Percentiles rank a stretch among this genome's conserved stretches.
phyloP scores from a whole-genome alignment of 2,113 vertebrate species.

The Neodontobutis hainanensis region DNA sequence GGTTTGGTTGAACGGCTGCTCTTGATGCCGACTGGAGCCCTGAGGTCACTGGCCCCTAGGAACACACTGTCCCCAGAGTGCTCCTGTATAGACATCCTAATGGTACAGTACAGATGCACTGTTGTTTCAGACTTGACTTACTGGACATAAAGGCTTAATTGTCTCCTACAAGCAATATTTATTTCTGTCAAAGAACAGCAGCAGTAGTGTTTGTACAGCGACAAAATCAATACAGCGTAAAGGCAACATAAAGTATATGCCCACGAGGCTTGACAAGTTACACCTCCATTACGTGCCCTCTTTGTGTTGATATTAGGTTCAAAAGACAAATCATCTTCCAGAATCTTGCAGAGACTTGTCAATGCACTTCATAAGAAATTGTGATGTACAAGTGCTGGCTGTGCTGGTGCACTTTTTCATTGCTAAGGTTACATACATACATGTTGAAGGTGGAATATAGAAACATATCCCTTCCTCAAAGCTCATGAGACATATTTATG shows the following conservation, averaged over 20 bases:
- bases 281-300: not conserved
- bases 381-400: too few species aligned
- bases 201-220: not conserved
- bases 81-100: constrained; percentile 26
- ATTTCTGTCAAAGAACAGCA: not conserved
- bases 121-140: constrained; percentile 33
- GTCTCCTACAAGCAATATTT: constrained; percentile 1
- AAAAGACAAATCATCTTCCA: not conserved
- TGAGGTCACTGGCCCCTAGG: constrained; percentile 27
- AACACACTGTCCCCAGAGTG: constrained; percentile 27
- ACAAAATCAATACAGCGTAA: constrained; percentile 1
- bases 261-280: not conserved
- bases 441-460: too few species aligned
- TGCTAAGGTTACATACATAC: too few species aligned
- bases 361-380: too few species aligned
- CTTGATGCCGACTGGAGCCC: constrained; percentile 43
- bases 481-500: too few species aligned
- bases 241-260: not conserved
- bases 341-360: too few species aligned
- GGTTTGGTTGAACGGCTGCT: constrained; percentile 57
- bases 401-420: too few species aligned
- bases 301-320: not conserved
- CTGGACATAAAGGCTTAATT: not conserved
- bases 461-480: too few species aligned
- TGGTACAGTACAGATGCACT: constrained; percentile 12